A percentile compares a stretch with the other conserved stretches of the same genome.
phyloP scores from a whole-genome alignment of 2,888 invertebrate species.

The Andrena dorsata region DNA sequence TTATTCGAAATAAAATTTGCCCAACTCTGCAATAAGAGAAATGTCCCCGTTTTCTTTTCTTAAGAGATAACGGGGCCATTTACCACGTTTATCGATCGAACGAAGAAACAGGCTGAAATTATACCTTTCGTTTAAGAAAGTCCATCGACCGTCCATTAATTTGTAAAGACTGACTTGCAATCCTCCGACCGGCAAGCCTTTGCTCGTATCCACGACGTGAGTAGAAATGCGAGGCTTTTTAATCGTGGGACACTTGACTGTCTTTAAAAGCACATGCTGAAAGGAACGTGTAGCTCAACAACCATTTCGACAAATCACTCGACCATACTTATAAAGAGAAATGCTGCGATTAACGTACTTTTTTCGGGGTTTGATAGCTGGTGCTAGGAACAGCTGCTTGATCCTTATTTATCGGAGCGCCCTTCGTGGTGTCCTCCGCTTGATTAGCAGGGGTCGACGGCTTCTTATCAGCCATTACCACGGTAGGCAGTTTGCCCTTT shows the following conservation, averaged over 20 bases:
- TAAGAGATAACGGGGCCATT: too few relatives aligned
- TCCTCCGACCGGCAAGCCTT: slow-evolving; percentile 89
- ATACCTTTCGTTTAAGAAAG: slow-evolving; percentile 87
- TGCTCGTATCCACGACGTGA: slow-evolving; percentile 91
- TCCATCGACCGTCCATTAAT: slow-evolving; percentile 89
- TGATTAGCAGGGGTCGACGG: slow-evolving; percentile 44
- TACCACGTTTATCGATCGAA: neutral
- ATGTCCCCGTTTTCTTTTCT: too few relatives aligned
- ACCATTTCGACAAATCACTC: neutral
- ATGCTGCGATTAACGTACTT: slow-evolving; percentile 56
- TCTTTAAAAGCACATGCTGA: slow-evolving; percentile 55
- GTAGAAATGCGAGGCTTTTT: slow-evolving; percentile 89
- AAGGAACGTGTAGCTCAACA: slow-evolving; percentile 25
- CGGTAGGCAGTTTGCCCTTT: slow-evolving; percentile 73
- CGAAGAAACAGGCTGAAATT: neutral
- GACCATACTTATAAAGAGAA: neutral
- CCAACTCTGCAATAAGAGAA: too few relatives aligned
- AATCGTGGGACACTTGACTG: slow-evolving; percentile 24
- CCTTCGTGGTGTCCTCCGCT: slow-evolving; percentile 45
- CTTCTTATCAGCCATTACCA: slow-evolving; percentile 68
- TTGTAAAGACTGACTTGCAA: slow-evolving; percentile 90
- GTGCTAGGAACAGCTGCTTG: slow-evolving; percentile 60
- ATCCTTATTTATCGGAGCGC: slow-evolving; percentile 41
- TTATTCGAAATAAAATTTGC: too few relatives aligned
- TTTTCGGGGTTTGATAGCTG: slow-evolving; percentile 69